Evolutionary conservation across 2,888 invertebrate genomes (phyloP), one percentile per base, ranked within the genome.

Genomic region (Chloroclysta siterata): DNA sequence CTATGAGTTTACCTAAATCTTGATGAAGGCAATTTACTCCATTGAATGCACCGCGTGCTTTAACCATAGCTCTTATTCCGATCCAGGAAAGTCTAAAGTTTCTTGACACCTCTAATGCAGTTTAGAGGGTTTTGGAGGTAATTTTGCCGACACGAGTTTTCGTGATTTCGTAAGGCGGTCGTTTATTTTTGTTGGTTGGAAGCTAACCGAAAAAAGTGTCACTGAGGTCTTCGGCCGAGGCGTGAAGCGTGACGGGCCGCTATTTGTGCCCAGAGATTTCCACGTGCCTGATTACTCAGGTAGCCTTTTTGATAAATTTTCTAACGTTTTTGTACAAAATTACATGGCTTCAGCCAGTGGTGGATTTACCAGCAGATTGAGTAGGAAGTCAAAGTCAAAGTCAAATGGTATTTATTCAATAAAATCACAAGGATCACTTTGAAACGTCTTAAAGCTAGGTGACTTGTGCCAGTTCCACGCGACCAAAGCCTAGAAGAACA

Each of bases 101-200:
- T 36, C 57, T 10, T 3, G 5, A n/a, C 3, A 8, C 22, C 10
- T 17, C 22, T 11, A n/a, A 39, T 54, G 36, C 56, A 50, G 60
- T 14, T 41, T 28, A 15, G 17, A 41, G 11, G 72, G 69, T 65
- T 67, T 72, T 65, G 41, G 66, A 79, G 78, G 82, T 80, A 79
- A 87, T 87, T 88, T 63, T 84, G 82, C 79, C 81, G 82, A 85
- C 87, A 88, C 87, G 88, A 88, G 79, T 85, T 87, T 83, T 87
- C 86, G 87, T 88, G 86, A 87, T 88, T 87, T 84, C 78, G 81
- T 83, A 83, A 83, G 82, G 73, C 65, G 76, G 63, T 64, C 77
- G 75, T 83, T 84, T 83, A 79, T 77, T 74, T 76, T 82, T 85
- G 82, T 86, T 65, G 71, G 79, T 67, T 64, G 71, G 79, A 68